These are phyloP conservation scores for Neopipo cinnamomea DNA, from an alignment of 2,113 vertebrate genomes.

Conservation along the genomic window DNA sequence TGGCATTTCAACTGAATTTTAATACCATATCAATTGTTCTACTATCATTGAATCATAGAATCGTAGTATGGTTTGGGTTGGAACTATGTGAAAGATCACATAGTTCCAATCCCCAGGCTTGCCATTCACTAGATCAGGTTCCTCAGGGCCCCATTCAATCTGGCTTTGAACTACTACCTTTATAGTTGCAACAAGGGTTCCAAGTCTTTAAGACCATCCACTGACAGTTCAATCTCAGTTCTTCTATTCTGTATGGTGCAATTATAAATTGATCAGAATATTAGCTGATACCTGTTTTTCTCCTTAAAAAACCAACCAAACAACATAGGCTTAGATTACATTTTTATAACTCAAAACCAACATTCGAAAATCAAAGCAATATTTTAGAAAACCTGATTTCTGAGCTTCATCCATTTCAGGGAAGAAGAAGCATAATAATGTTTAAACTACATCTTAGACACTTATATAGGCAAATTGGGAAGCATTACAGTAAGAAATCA, in stretches of 20 bases:
- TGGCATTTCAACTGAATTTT: background rate
- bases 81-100: background rate
- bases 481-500: background rate
- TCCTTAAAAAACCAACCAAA: background rate
- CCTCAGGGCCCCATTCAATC: background rate
- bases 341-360: background rate
- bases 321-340: background rate
- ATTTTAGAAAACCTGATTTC: background rate
- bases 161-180: background rate
- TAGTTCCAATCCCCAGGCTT: background rate
- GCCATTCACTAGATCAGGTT: background rate
- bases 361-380: background rate
- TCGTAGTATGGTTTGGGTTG: background rate
- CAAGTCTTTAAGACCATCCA: background rate
- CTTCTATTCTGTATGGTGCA: background rate
- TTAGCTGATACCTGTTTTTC: background rate
- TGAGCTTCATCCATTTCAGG: background rate
- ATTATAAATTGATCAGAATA: background rate
- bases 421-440: background rate
- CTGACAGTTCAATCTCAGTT: background rate
- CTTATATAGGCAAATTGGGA: accelerated
- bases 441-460: background rate
- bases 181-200: background rate
- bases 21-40: background rate
- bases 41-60: background rate